Evolutionary conservation across 2,888 invertebrate genomes (phyloP).

Genomic region (Ichneumoninae sp.): DNA sequence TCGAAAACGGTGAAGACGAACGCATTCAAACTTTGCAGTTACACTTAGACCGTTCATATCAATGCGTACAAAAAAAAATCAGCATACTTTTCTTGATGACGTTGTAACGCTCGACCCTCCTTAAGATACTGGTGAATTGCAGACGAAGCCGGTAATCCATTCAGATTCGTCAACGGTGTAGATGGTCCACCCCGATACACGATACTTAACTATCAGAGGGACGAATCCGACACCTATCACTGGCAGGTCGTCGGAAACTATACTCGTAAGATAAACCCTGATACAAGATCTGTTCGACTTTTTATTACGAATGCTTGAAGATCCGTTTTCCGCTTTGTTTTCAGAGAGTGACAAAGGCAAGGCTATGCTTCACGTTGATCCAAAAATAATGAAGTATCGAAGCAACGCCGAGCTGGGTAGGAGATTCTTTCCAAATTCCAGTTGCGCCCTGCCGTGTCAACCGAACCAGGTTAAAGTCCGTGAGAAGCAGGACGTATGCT

Average conservation of each 20-base stretch:
- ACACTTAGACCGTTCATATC: too few species aligned
- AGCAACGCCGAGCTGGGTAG: constrained; percentile 70
- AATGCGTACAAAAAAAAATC: too few species aligned
- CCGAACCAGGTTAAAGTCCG: constrained; percentile 80
- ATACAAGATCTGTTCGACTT: neutral
- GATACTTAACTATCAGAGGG: constrained; percentile 85
- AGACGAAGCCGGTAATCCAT: constrained; percentile 85
- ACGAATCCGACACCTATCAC: constrained; percentile 76
- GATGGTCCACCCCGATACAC: constrained; percentile 86
- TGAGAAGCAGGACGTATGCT: constrained; percentile 85
- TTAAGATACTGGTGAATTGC: constrained; percentile 62
- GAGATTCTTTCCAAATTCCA: constrained; percentile 82
- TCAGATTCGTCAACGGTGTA: constrained; percentile 84
- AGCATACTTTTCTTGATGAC: too few species aligned
- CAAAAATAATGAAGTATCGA: constrained; percentile 79
- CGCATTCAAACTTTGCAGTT: too few species aligned
- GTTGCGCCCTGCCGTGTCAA: constrained; percentile 84
- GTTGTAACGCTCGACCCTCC: too few species aligned
- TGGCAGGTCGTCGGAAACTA: constrained; percentile 85
- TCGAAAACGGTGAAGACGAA: too few species aligned
- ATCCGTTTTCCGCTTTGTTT: constrained; percentile 10
- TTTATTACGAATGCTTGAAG: neutral
- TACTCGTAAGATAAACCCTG: constrained; percentile 79
- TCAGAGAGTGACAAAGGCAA: constrained; percentile 79
- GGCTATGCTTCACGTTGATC: constrained; percentile 80